Evolutionary conservation across 2,888 invertebrate genomes (phyloP).

Genomic region (Caenorhabditis sp.): DNA sequence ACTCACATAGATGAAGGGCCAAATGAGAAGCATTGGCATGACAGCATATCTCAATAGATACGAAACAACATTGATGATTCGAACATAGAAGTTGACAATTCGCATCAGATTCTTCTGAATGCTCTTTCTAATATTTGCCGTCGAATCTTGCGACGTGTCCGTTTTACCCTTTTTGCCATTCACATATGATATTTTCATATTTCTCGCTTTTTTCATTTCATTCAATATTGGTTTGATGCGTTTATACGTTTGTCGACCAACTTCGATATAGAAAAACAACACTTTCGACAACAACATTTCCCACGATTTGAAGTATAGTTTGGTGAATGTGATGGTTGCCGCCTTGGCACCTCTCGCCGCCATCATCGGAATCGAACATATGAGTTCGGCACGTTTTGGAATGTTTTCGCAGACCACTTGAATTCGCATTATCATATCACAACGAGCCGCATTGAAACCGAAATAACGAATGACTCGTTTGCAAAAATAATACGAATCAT

Average conservation of each 20-base stretch:
- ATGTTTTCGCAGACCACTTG: neutral
- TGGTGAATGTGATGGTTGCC: constrained; percentile 39
- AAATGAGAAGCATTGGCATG: constrained; percentile 29
- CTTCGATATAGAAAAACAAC: neutral
- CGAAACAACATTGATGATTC: constrained; percentile 25
- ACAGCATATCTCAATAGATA: constrained; percentile 25
- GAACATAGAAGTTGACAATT: constrained; percentile 27
- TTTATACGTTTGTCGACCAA: constrained; percentile 6
- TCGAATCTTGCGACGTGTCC: constrained; percentile 34
- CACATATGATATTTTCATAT: constrained; percentile 13
- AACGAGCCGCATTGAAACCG: constrained; percentile 28
- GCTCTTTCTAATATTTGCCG: constrained; percentile 32
- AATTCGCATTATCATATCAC: constrained; percentile 13
- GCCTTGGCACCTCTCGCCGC: constrained; percentile 34
- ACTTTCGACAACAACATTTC: neutral
- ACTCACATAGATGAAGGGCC: constrained; percentile 38
- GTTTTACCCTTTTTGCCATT: constrained; percentile 16
- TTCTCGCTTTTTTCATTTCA: constrained; percentile 29
- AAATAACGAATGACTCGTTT: constrained; percentile 29
- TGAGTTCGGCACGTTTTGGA: neutral
- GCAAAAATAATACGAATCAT: constrained; percentile 38
- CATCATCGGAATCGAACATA: constrained; percentile 22
- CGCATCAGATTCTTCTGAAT: constrained; percentile 29
- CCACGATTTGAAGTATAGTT: constrained; percentile 13
- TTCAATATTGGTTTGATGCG: constrained; percentile 29